Conservation (phyloP, 2,797 vertebrate genomes). For the Chloroceryle amazona region DNA sequence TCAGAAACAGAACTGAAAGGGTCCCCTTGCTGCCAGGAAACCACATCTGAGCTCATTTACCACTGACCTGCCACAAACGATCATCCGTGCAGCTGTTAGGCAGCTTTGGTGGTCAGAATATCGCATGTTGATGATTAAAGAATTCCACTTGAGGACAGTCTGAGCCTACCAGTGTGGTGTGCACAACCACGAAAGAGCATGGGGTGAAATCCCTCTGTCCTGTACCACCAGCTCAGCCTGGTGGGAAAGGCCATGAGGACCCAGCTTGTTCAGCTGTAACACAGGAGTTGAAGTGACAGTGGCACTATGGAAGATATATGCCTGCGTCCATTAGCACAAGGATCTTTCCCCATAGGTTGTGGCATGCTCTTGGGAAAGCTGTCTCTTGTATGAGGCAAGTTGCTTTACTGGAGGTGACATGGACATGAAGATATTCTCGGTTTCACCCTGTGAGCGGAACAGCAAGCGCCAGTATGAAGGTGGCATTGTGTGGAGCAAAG, state of each 20-base stretch:
- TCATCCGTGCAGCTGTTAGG: background rate
- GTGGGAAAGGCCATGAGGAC: background rate
- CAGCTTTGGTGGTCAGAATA: background rate
- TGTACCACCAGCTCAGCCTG: background rate
- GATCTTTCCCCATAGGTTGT: background rate
- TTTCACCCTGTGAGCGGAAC: background rate
- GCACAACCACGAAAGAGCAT: background rate
- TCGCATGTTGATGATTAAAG: background rate
- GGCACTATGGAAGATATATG: background rate
- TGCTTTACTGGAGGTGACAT: background rate
- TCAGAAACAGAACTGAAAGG: background rate
- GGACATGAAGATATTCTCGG: background rate
- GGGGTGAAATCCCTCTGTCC: background rate
- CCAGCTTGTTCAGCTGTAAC: background rate
- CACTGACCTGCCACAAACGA: background rate
- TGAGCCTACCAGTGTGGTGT: background rate
- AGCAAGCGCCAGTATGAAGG: background rate
- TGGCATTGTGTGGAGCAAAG: background rate
- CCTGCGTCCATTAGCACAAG: background rate
- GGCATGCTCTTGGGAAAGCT: background rate
- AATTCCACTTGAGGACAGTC: background rate
- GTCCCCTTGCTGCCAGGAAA: background rate
- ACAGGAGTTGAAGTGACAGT: background rate
- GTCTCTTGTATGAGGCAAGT: background rate
- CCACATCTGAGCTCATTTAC: background rate